phyloP scores from a whole-genome alignment of 1,140 invertebrate genomes.

The Drosophila repletoides region DNA sequence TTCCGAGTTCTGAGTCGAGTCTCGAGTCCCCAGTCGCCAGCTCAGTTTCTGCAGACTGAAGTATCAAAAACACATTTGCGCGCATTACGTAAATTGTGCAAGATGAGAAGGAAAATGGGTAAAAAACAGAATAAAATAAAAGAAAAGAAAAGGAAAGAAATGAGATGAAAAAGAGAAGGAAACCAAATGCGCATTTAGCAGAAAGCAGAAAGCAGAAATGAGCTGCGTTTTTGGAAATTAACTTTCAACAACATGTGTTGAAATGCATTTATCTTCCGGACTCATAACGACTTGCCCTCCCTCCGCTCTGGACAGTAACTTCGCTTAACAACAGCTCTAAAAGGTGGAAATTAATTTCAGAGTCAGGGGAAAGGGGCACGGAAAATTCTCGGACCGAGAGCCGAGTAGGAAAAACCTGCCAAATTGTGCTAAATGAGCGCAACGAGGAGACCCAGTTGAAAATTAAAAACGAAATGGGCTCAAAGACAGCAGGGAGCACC shows the following conservation, averaged over 20 bases:
- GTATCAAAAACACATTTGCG: constrained; percentile 70
- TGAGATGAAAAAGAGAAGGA: background rate
- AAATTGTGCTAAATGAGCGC: constrained; percentile 75
- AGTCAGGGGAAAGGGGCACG: background rate
- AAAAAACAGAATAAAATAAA: background rate
- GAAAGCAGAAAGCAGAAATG: too few relatives aligned
- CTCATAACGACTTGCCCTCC: constrained; percentile 35
- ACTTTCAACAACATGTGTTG: constrained; percentile 80
- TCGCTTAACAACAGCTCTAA: constrained; percentile 38
- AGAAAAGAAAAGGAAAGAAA: too few relatives aligned
- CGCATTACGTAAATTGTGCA: constrained; percentile 36
- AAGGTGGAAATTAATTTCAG: constrained; percentile 76
- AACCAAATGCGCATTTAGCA: constrained; percentile 69
- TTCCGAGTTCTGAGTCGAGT: background rate
- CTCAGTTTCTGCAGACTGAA: constrained; percentile 16
- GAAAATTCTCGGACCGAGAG: too few relatives aligned
- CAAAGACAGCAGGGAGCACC: constrained; percentile 15
- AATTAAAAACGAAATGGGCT: constrained; percentile 59
- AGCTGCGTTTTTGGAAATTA: constrained; percentile 75
- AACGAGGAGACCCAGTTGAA: constrained; percentile 51
- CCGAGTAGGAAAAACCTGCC: constrained; percentile 57
- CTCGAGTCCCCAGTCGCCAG: background rate
- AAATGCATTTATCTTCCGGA: constrained; percentile 75
- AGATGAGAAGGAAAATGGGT: constrained; percentile 12
- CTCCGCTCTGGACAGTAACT: constrained; percentile 19